Percentiles rank a stretch among this genome's conserved stretches.
Evolutionary conservation across 2,888 invertebrate species (phyloP).

Genomic region (Athalia cordata): DNA sequence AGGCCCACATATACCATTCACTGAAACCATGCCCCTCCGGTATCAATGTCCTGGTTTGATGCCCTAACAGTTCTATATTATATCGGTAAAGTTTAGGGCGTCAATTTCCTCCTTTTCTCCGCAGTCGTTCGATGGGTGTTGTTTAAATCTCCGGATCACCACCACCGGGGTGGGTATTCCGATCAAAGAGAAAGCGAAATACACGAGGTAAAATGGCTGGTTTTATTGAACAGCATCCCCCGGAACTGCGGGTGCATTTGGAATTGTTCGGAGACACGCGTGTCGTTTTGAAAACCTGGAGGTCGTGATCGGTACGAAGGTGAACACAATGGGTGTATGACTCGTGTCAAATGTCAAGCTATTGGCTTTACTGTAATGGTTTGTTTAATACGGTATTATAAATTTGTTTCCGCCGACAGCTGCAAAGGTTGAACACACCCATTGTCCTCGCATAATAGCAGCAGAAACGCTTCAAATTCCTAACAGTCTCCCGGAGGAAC

Average conservation of each 20-base stretch:
- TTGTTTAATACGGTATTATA: conserved; percentile 68
- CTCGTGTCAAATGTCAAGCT: conserved; percentile 59
- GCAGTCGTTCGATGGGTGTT: neutral
- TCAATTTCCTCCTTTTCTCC: neutral
- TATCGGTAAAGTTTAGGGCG: neutral
- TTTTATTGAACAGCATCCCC: neutral
- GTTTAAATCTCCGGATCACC: neutral
- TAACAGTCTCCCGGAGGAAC: neutral
- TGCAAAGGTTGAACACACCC: conserved; percentile 50
- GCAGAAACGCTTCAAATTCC: conserved; percentile 63
- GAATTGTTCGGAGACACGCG: conserved; percentile 28
- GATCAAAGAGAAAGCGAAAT: no score
- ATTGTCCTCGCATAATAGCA: conserved; percentile 60
- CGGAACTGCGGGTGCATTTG: conserved; percentile 16
- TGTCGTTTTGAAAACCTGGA: conserved; percentile 1
- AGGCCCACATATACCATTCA: neutral
- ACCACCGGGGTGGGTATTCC: neutral
- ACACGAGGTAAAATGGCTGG: no score
- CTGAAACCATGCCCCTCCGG: no score
- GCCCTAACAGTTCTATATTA: no score
- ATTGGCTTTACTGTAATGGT: conserved; percentile 60
- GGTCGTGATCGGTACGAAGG: neutral
- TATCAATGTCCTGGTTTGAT: no score
- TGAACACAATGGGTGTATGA: conserved; percentile 44
- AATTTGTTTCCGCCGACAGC: conserved; percentile 68